Base-by-base conservation (phyloP, 2,888 invertebrate genomes). In the Lepidochitona cinerea region DNA sequence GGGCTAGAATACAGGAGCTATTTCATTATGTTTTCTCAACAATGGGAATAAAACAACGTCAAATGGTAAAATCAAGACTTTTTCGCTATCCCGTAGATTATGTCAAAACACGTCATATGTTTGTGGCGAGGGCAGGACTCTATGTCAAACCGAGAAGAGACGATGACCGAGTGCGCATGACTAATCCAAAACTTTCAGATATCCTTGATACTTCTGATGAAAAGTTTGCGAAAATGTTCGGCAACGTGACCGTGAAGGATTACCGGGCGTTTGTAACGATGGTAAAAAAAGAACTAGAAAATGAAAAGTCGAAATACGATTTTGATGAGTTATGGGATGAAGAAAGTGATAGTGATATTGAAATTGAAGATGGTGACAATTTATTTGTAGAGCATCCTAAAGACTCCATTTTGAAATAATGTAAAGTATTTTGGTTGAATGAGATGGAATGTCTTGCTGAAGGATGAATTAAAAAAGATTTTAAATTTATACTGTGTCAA, bases 41-140 rank as follows among this genome's bases (percentile, higher is more conserved):
- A 23, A 83, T 85, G 85, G 81, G 80, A n/a, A 77, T 82, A 3
- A 76, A 83, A 0, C 82, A 84, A 49, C 72, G 74, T 12, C 85
- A 85, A 52, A 83, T 85, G 77, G 76, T 80, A 70, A 68, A 78
- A 37, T 74, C 80, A 37, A 36, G 72, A 9, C 37, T 82, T 52
- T 84, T 83, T 67, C 59, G 67, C 5, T 77, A 81, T 37, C 41
- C 82, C 3, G 72, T 85, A 32, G 68, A 76, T 14, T 81, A 84
- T 69, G 77, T 85, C n/a, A 77, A 78, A 65, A 70, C 72, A 1
- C 70, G 85, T 29, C 85, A 85, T 64, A 73, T 79, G 66, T 85
- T 81, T 73, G 59, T 83, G 4, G 79, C 78, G 6, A 71, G 84
- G 1, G 73, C 83, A 2, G 85, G 84, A 0, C 77, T 80, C 36